phyloP scores from a whole-genome alignment of 92 coral and sea anemone species.

The Blastomussa wellsi region DNA sequence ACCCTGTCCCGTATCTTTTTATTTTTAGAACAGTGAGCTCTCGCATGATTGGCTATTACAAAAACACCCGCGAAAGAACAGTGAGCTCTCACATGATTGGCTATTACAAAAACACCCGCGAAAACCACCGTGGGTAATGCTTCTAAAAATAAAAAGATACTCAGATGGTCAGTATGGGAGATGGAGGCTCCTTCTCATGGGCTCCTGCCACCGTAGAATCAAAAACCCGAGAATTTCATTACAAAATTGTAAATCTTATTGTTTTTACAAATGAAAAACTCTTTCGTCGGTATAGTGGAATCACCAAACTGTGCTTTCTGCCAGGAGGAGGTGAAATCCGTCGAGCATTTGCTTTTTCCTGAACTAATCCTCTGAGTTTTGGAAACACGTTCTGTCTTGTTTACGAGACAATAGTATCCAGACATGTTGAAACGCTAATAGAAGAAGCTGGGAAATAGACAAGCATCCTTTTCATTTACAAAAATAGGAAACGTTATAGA shows the following conservation, averaged over 20 bases:
- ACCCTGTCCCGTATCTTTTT: no score
- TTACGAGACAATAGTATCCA: background rate
- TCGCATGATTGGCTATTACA: no score
- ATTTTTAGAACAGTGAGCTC: no score
- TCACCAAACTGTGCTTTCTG: slow-evolving; percentile 13
- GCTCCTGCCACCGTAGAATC: no score
- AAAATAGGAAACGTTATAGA: no score
- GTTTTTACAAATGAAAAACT: slow-evolving; percentile 17
- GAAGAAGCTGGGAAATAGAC: background rate
- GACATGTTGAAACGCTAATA: background rate
- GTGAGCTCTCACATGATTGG: no score
- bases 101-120: no score
- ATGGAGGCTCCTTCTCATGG: no score
- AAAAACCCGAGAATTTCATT: background rate
- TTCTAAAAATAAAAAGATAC: no score
- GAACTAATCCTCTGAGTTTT: background rate
- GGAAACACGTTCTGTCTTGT: slow-evolving; percentile 14
- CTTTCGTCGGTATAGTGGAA: background rate
- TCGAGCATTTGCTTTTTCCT: slow-evolving; percentile 11
- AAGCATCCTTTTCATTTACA: background rate
- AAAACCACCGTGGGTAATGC: no score
- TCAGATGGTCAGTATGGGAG: no score
- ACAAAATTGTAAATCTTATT: slow-evolving; percentile 1
- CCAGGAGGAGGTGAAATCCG: background rate
- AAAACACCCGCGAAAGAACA: no score